These are phyloP conservation scores for Agonopterix arenella DNA, from an alignment of 2,888 invertebrate species.

Conservation along the genomic window DNA sequence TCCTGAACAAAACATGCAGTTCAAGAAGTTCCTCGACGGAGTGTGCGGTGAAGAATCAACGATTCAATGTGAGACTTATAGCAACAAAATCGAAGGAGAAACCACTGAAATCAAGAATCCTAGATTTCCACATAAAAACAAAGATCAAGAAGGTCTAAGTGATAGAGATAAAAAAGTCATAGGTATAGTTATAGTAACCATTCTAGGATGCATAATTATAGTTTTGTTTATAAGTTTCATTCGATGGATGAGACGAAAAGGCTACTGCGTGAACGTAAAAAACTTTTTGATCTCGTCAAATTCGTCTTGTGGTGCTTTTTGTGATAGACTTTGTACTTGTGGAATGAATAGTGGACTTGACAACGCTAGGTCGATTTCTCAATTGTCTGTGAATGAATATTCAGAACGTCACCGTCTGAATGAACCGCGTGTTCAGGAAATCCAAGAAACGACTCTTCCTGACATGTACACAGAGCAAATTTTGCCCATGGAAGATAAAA, in stretches of 20 bases:
- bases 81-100: slow-evolving; percentile 38
- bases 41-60: slow-evolving; percentile 72
- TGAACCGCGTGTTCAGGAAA: slow-evolving; percentile 70
- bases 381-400: slow-evolving; percentile 79
- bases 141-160: slow-evolving; percentile 28
- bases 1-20: slow-evolving; percentile 78
- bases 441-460: slow-evolving; percentile 48
- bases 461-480: slow-evolving; percentile 33
- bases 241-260: slow-evolving; percentile 76
- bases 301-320: slow-evolving; percentile 48
- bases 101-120: slow-evolving; percentile 59
- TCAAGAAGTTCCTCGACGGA: slow-evolving; percentile 78
- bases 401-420: slow-evolving; percentile 77
- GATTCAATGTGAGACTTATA: slow-evolving; percentile 77
- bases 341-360: slow-evolving; percentile 68
- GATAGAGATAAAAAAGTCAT: slow-evolving; percentile 59
- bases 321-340: slow-evolving; percentile 53
- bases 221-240: slow-evolving; percentile 73
- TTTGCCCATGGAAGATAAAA: slow-evolving; percentile 75
- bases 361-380: slow-evolving; percentile 78
- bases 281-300: slow-evolving; percentile 55
- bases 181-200: slow-evolving; percentile 71
- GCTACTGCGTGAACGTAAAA: slow-evolving; percentile 67
- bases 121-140: slow-evolving; percentile 59
- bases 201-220: slow-evolving; percentile 67